Evolutionary conservation across 2,113 vertebrate genomes (phyloP), one percentile per base, ranked within the genome.

Genomic region (Meles meles): DNA sequence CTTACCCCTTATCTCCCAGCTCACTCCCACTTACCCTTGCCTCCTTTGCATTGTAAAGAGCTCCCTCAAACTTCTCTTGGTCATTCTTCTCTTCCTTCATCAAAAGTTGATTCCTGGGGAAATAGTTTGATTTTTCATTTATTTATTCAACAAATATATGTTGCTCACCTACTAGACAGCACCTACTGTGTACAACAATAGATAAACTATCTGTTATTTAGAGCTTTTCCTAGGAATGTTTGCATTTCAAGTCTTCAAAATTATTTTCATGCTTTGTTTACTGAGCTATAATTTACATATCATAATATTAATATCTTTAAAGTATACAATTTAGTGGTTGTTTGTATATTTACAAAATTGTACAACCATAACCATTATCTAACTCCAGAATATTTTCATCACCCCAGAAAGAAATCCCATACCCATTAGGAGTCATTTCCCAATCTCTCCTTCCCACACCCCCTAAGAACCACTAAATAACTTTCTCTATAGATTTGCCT

Each of bases 341-440:
- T 76, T 57, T 49, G 6, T 47, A 13, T 55, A 84, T 11, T 92
- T 21, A 74, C 42, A 25, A 85, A 94, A 49, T 85, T 59, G 39
- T 76, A 3, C 29, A 89, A 79, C 27, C 15, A 52, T 7, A 11
- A 76, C 34, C 11, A 34, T 57, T 31, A 63, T 27, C 27, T 37
- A 90, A 79, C 76, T 89, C 49, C 42, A 88, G 76, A 71, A 65
- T 83, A 44, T 88, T 88, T 93, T 42, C 47, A 52, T 59, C 65
- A 92, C 17, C 13, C 49, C 27, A 17, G 55, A 94, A 90, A 84
- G 31, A 79, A 88, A 77, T 2, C 31, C n/a, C 39, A n/a, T 2
- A 55, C 23, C 52, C 20, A 79, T 44, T 61, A 83, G 25, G 49
- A 87, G 52, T 37, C 69, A 71, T 63, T 79, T 44, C 17, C 44